phyloP scores from a whole-genome alignment of 1,140 invertebrate species.

The Theocolax elegans region DNA sequence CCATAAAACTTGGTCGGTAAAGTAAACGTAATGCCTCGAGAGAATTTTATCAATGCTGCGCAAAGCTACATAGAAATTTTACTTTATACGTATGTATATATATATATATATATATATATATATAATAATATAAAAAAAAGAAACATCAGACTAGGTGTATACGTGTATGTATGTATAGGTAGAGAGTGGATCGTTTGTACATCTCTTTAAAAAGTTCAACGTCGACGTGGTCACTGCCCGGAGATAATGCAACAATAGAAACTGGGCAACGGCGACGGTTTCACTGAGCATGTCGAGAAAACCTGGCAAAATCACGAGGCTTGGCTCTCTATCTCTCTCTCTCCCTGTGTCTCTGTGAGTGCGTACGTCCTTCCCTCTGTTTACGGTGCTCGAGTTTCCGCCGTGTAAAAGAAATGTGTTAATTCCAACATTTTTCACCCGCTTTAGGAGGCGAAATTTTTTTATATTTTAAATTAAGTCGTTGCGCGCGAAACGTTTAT shows the following conservation, averaged over 20 bases:
- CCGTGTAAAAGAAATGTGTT: constrained; percentile 12
- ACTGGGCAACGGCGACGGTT: constrained; percentile 9
- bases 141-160: constrained; percentile 2
- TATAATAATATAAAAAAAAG: background rate
- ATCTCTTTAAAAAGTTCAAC: constrained; percentile 53
- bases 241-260: constrained; percentile 55
- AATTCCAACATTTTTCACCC: background rate
- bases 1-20: too few species aligned
- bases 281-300: constrained; percentile 2
- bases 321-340: background rate
- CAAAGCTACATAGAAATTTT: too few species aligned
- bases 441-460: background rate
- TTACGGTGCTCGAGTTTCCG: background rate
- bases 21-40: too few species aligned
- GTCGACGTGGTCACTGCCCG: constrained; percentile 50
- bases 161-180: too few species aligned
- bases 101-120: too few species aligned
- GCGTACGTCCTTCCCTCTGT: background rate
- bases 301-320: background rate
- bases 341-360: too few species aligned
- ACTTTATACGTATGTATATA: too few species aligned
- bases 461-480: constrained; percentile 32
- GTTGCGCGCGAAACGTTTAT: background rate
- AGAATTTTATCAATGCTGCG: too few species aligned
- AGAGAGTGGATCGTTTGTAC: background rate